phyloP scores from a whole-genome alignment of 1,140 invertebrate genomes.

The Carcinoscorpius rotundicauda region DNA sequence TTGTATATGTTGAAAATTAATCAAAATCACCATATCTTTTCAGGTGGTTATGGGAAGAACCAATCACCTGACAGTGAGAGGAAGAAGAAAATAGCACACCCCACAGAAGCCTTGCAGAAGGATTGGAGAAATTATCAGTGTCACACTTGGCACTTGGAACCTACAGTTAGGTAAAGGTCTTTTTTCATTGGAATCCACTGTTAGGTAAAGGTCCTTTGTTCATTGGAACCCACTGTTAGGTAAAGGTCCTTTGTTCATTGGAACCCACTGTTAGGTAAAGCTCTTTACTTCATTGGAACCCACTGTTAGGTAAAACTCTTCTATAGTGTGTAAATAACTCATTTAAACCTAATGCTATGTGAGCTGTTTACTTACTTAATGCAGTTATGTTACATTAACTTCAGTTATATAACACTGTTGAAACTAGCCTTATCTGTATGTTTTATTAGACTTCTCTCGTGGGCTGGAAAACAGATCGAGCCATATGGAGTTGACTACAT shows the following conservation, averaged over 20 bases:
- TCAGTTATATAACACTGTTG: too few relatives aligned
- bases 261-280: too few relatives aligned
- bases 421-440: constrained; percentile 4
- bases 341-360: too few relatives aligned
- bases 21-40: not conserved
- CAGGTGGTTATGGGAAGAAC: constrained; percentile 17
- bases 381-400: too few relatives aligned
- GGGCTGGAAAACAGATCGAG: constrained; percentile 91
- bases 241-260: too few relatives aligned
- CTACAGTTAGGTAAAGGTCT: constrained; percentile 69
- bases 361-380: too few relatives aligned
- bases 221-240: too few relatives aligned
- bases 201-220: too few relatives aligned
- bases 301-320: not conserved
- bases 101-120: constrained; percentile 45
- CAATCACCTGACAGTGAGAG: constrained; percentile 32
- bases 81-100: constrained; percentile 29
- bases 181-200: constrained; percentile 18
- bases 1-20: too few relatives aligned
- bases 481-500: constrained; percentile 97
- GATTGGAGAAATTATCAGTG: constrained; percentile 89
- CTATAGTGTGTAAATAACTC: too few relatives aligned
- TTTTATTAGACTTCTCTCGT: constrained; percentile 61
- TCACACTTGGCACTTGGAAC: constrained; percentile 95
- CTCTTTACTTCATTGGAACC: too few relatives aligned